Evolutionary conservation across 2,113 vertebrate species (phyloP), one percentile per base, ranked within the genome.

Genomic region (Melanerpes formicivorus): DNA sequence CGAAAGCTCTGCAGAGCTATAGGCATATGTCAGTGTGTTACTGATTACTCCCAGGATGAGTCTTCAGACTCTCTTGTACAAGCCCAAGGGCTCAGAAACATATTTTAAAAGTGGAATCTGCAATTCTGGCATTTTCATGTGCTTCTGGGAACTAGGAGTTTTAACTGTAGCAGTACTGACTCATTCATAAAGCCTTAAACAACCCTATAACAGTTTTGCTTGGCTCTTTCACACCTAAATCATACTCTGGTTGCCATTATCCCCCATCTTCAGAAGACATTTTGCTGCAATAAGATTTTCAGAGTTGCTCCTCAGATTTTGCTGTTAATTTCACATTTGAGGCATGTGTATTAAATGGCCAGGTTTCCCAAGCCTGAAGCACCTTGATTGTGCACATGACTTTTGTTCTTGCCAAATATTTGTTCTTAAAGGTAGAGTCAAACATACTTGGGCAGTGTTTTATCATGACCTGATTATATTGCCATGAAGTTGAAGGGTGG

Each of bases 401-500:
- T 88, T 80, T n/a, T 78, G 11, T 52, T 87, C 27, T 78, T 72
- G 48, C 19, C 87, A 83, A 84, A 29, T 66, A 81, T 67, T 85
- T 89, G 11, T 72, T 91, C 63, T 34, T 40, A 29, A 60, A 83
- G 26, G 60, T 21, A 54, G 42, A 88, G 44, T 32, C 8, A 55
- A 72, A 72, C 40, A 52, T 16, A 29, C 13, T 26, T 0, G 0
- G 69, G 48, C 64, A 67, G 32, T 40, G 65, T 67, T 76, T 93
- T 81, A 30, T 76, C 48, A 8, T 42, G 59, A 64, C 59, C 67
- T 54, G 62, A 58, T 93, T 87, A 30, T 42, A n/a, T 27, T 5
- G 3, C 48, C 0, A 2, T 65, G 34, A 75, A 72, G 32, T 54
- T 6, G 1, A 59, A 85, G 37, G 52, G 27, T 55, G 46, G 30